Conservation (phyloP, 2,797 vertebrate genomes). For the Alectoris magna region DNA sequence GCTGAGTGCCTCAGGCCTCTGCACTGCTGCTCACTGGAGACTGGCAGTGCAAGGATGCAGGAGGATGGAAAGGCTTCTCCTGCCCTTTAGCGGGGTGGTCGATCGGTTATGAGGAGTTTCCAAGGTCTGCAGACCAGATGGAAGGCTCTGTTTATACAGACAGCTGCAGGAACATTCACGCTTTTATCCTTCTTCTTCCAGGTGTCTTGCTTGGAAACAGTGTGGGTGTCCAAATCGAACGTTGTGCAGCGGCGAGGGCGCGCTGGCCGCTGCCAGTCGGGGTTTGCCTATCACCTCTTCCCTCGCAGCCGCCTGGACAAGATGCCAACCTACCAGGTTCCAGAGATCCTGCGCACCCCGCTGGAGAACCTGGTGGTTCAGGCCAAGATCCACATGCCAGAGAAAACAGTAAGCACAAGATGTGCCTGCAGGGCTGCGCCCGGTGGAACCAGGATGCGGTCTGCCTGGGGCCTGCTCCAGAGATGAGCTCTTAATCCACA, state of each 20-base stretch:
- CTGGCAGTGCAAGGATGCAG: fast-evolving
- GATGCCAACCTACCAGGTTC: conserved; percentile 90
- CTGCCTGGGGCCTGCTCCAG: neutral
- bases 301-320: conserved; percentile 85
- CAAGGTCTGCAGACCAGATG: fast-evolving
- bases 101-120: fast-evolving
- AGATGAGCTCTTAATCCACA: fast-evolving
- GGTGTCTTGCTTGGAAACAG: conserved; percentile 95
- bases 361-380: conserved; percentile 95
- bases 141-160: neutral
- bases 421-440: fast-evolving
- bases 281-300: conserved; percentile 94
- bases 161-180: fast-evolving
- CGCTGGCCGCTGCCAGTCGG: conserved; percentile 94
- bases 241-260: conserved; percentile 93
- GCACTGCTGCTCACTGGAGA: neutral
- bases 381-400: conserved; percentile 94
- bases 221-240: conserved; percentile 94
- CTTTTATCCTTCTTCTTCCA: conserved; percentile 43
- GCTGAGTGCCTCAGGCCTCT: neutral
- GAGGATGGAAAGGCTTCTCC: neutral
- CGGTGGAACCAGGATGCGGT: fast-evolving
- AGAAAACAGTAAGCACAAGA: conserved; percentile 83
- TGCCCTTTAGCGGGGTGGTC: fast-evolving
- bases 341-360: conserved; percentile 95